Evolutionary conservation across 2,113 vertebrate genomes (phyloP), one percentile per base, ranked within the genome.

Genomic region (Oryzias curvinotus): DNA sequence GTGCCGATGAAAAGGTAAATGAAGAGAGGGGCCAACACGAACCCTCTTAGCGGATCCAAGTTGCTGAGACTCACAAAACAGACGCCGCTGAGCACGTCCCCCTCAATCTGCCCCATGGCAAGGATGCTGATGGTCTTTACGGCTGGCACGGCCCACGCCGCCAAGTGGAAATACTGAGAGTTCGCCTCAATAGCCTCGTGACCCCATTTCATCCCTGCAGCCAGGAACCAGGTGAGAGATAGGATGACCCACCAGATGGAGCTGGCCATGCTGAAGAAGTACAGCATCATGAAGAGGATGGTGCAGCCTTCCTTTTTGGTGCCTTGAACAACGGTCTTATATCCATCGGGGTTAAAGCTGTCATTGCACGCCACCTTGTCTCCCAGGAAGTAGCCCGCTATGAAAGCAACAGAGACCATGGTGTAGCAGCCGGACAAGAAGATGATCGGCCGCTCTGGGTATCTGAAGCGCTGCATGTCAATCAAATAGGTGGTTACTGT

Each of bases 181-280:
- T 98, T 94, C 62, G 97, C 95, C 80, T 98, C 97, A 2, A 99
- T 99, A 56, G 97, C 97, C 83, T 99, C 97, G 1, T 99, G 96
- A 49, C 97, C 97, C 97, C 97, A 99, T 74, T 99, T 99, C 96
- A 98, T 99, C 59, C 96, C 97, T 0, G 97, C 97, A 0, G 97
- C 97, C 76, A 98, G 92, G 89, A 99, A 99, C 97, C 97, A 99
- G 57, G 97, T 99, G 81, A 99, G 95, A 1, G 97, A 98, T 23
- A 99, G 88, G 83, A 99, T 97, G 80, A 99, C 96, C 97, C 97
- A 99, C 97, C 97, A 98, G 90, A 99, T 98, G 17, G 97, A 99
- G 70, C 96, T 98, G 87, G 97, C 97, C 96, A 99, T 99, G 84
- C 96, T 90, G 68, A 99, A 99, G 88, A 98, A 99, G 64, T 99